Conservation (phyloP, 2,888 invertebrate genomes). For the Homarus gammarus region DNA sequence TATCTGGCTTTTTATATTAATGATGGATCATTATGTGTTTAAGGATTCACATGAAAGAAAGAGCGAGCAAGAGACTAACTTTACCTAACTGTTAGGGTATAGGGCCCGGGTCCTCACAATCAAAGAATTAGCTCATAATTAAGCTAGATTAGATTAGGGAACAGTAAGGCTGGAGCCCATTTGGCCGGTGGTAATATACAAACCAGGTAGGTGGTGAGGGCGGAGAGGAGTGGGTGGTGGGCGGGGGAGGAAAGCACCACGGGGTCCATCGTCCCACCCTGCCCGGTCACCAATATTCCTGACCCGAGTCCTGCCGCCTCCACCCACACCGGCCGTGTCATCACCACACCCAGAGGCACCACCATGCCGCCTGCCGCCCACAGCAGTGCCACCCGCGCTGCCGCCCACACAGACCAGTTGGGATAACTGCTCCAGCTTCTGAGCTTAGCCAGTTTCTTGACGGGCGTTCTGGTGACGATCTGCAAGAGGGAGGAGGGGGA, state of each 20-base stretch:
- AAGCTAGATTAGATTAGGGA: too few species aligned
- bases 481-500: constrained; percentile 3
- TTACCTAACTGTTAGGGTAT: too few species aligned
- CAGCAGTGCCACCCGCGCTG: constrained; percentile 42
- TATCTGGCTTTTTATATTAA: too few species aligned
- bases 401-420: constrained; percentile 57
- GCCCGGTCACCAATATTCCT: constrained; percentile 16
- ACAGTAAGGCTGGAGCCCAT: too few species aligned
- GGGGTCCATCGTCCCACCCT: constrained; percentile 1
- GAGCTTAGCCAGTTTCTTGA: constrained; percentile 12
- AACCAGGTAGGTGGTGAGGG: neutral
- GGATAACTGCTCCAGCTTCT: constrained; percentile 20
- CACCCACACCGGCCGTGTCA: constrained; percentile 41
- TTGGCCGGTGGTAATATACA: neutral
- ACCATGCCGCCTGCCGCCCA: constrained; percentile 54
- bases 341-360: constrained; percentile 49
- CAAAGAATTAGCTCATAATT: too few species aligned
- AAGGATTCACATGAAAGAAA: too few species aligned
- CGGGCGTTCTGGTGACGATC: constrained; percentile 35
- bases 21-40: too few species aligned
- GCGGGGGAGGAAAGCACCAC: constrained; percentile 8
- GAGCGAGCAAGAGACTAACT: too few species aligned
- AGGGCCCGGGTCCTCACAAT: too few species aligned
- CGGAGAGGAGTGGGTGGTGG: constrained; percentile 35
- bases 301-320: constrained; percentile 10